Evolutionary conservation across 2,797 vertebrate genomes (phyloP), one percentile per base, ranked within the genome.

Genomic region (Cuniculus paca): DNA sequence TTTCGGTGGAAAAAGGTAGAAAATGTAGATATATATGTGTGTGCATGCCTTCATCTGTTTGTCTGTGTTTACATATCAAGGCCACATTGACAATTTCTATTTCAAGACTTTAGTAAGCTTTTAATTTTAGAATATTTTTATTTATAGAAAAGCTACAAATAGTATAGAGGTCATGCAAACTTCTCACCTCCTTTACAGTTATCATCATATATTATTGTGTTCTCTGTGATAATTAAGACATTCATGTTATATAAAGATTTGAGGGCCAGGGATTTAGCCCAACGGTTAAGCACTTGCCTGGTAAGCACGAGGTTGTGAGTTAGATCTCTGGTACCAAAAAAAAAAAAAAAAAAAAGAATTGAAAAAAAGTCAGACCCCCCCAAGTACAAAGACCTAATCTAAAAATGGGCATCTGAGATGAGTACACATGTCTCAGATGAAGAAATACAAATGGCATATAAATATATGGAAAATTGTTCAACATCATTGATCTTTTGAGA

Each of bases 41-140:
- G 14, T 56, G 58, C 12, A 61, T 70, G 16, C 75, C 9, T 74
- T 26, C 36, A 26, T 74, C 0, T 65, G 4, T 90, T 5, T 68
- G 4, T 65, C 54, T 91, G 2, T 48, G 24, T 77, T 63, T 83
- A 77, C 90, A 77, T 85, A 74, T 39, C 17, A 70, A 81, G n/a
- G 22, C 70, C 65, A 48, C 92, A 34, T 22, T 80, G 72, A 72
- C 70, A 84, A 42, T 92, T 95, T 90, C 14, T 36, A 26, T 75
- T 92, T 94, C 24, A 70, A 82, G 92, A 94, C 70, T 65, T 94
- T 72, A 65, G 80, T 80, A 24, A 92, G 80, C 34, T 88, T 93
- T 60, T 85, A 74, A 83, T 83, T 94, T 87, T n/a, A 92, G 80
- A 79, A 74, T 68, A 42, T 48, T 65, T 96, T 94, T 84, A 87